phyloP scores from a whole-genome alignment of 92 coral and sea anemone species.

The Metridium senile region DNA sequence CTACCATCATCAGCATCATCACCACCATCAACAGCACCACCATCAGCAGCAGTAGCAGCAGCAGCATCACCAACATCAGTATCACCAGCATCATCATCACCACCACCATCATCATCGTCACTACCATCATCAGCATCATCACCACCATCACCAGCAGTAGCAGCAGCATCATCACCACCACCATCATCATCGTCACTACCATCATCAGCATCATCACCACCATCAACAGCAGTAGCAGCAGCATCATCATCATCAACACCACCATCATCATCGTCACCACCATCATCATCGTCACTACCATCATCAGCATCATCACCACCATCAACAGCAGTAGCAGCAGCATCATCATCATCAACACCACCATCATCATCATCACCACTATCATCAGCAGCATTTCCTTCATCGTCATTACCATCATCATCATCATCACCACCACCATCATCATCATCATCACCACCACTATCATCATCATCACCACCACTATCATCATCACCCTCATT shows the following conservation, averaged over 20 bases:
- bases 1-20: neutral
- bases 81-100: too few relatives aligned
- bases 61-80: too few relatives aligned
- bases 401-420: neutral
- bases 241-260: neutral
- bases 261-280: neutral
- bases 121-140: too few relatives aligned
- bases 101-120: too few relatives aligned
- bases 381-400: neutral
- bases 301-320: neutral
- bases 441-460: neutral
- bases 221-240: neutral
- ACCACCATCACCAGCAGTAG: neutral
- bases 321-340: neutral
- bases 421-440: neutral
- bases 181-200: neutral
- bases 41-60: too few relatives aligned
- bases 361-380: neutral
- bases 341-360: neutral
- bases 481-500: neutral
- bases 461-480: neutral
- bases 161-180: too few relatives aligned
- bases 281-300: neutral
- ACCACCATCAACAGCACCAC: neutral
- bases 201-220: neutral